Base-by-base conservation (phyloP, 2,888 invertebrate species). In the Leptogaster cylindrica region DNA sequence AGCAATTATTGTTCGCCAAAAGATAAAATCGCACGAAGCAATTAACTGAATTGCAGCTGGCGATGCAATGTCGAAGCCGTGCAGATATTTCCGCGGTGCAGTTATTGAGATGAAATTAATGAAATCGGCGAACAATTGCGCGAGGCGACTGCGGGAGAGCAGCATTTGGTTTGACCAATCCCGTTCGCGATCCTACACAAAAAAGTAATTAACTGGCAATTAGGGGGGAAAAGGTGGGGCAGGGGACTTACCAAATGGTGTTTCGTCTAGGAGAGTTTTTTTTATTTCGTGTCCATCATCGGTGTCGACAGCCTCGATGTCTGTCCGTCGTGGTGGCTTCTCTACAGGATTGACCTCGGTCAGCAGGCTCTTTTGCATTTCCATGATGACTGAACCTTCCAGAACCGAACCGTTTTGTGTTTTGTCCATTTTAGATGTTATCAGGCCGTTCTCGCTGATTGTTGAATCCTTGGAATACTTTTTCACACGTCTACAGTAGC, bases 261-360 rank as follows among this genome's bases (percentile, higher is more conserved):
- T 91, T 78, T 91, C 92, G 81, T 92, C 92, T 78, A 92, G 84
- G 73, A 92, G 84, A 71, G 90, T 92, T 77, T 89, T 88, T 78
- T 92, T 92, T 70, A 89, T 84, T 78, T 93, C 93, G 68, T 90
- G 90, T 81, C 91, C 89, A 81, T 93, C 92, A 4, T 92, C 91
- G 14, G 86, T 89, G 64, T 89, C 90, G 4, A 89, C 88, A 8
- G 86, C 85, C 18, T 90, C 89, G 65, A 86, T 86, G 68, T 92
- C 91, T 72, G 89, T 90, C 69, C 91, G 84, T 52, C 92, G 83
- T 3, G 92, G 91, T 0, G 92, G 91, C 76, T 93, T 93, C 68
- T 90, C 89, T 14, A 93, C 89, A 0, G 92, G 92, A 81, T 93
- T 92, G 25, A 92, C 91, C 61, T 92, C 90, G 2, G 91, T 90